Evolutionary conservation across 2,888 invertebrate genomes (phyloP).

Genomic region (Agrotis exclamationis): DNA sequence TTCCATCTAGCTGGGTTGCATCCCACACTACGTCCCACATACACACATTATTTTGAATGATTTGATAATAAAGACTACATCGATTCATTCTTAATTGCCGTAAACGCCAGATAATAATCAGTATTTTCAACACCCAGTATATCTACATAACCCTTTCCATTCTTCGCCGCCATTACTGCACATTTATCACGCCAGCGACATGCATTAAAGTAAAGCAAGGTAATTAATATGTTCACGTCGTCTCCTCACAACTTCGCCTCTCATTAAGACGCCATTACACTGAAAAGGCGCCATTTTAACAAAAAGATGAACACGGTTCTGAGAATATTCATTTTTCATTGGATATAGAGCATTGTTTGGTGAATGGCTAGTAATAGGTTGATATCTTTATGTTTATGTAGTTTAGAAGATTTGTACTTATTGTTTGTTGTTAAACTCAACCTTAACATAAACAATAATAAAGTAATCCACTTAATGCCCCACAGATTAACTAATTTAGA

Average conservation of each 20-base stretch:
- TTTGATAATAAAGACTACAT: too few relatives aligned
- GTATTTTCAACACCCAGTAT: not conserved
- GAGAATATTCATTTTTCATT: conserved; percentile 53
- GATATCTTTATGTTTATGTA: not conserved
- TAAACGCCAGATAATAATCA: too few relatives aligned
- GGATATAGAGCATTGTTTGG: conserved; percentile 23
- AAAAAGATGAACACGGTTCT: conserved; percentile 45
- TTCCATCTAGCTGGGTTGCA: too few relatives aligned
- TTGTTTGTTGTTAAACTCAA: too few relatives aligned
- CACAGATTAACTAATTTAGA: too few relatives aligned
- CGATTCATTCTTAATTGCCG: too few relatives aligned
- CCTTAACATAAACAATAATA: too few relatives aligned
- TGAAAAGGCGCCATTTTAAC: conserved; percentile 70
- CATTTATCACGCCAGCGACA: conserved; percentile 81
- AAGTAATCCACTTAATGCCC: too few relatives aligned
- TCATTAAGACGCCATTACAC: conserved; percentile 84
- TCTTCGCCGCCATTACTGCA: conserved; percentile 18
- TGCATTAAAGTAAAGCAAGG: conserved; percentile 78
- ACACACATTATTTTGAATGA: too few relatives aligned
- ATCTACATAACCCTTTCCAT: not conserved
- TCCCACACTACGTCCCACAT: too few relatives aligned
- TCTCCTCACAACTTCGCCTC: conserved; percentile 78
- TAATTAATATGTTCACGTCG: conserved; percentile 86
- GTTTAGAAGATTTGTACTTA: too few relatives aligned
- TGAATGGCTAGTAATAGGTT: conserved; percentile 5